phyloP scores from a whole-genome alignment of 2,888 invertebrate species.

The Dromius quadrimaculatus region DNA sequence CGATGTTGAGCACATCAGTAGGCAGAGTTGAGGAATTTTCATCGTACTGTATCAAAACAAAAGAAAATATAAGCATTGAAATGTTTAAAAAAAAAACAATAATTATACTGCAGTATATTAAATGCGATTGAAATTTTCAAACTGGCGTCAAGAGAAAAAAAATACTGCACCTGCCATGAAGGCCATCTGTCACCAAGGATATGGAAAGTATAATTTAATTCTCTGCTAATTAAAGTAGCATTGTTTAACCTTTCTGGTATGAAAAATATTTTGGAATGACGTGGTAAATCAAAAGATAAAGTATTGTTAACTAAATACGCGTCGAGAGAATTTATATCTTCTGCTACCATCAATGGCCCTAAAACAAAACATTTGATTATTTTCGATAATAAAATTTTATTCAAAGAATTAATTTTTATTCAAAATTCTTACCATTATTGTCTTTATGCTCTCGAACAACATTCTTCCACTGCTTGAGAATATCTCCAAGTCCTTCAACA shows the following conservation, averaged over 20 bases:
- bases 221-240: slow-evolving; percentile 55
- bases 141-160: slow-evolving; percentile 14
- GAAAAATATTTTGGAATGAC: slow-evolving; percentile 61
- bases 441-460: slow-evolving; percentile 72
- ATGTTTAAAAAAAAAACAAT: not conserved
- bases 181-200: slow-evolving; percentile 66
- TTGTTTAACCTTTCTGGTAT: slow-evolving; percentile 49
- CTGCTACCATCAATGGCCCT: slow-evolving; percentile 61
- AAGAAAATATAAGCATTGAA: too few relatives aligned
- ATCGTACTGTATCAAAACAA: slow-evolving; percentile 29
- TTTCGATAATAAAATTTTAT: not conserved
- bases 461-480: slow-evolving; percentile 75
- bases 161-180: slow-evolving; percentile 68
- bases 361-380: slow-evolving; percentile 10
- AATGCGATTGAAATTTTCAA: slow-evolving; percentile 19
- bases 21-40: slow-evolving; percentile 58
- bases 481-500: slow-evolving; percentile 70
- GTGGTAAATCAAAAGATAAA: slow-evolving; percentile 64
- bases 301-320: slow-evolving; percentile 62
- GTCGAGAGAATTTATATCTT: slow-evolving; percentile 62
- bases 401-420: not conserved
- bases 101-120: too few relatives aligned
- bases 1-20: slow-evolving; percentile 70
- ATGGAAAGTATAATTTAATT: slow-evolving; percentile 60
- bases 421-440: slow-evolving; percentile 63